Conservation (phyloP, 1,140 invertebrate genomes). For the Stenopsyche tienmushanensis region DNA sequence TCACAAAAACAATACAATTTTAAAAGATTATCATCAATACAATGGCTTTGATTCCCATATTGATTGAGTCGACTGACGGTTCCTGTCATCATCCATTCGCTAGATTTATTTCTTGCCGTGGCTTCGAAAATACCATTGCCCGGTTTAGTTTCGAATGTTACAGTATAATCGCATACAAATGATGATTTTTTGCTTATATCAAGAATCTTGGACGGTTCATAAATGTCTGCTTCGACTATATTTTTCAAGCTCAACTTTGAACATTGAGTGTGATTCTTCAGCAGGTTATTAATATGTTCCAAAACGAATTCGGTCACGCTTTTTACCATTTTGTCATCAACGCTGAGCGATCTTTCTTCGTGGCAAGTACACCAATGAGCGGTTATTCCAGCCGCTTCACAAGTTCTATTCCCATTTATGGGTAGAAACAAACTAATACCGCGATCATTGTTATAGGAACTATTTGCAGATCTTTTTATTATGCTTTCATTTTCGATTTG, state of each 20-base stretch:
- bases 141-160: conserved; percentile 66
- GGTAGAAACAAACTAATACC: conserved; percentile 69
- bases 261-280: conserved; percentile 62
- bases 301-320: conserved; percentile 54
- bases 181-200: conserved; percentile 48
- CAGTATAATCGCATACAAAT: conserved; percentile 59
- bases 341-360: conserved; percentile 52
- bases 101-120: conserved; percentile 57
- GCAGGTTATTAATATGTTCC: conserved; percentile 55
- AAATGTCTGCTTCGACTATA: conserved; percentile 57
- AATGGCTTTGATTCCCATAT: conserved; percentile 75
- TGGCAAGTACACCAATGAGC: conserved; percentile 80
- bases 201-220: conserved; percentile 45
- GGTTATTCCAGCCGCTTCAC: conserved; percentile 67
- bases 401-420: conserved; percentile 67
- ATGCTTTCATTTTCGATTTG: conserved; percentile 48
- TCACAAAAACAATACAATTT: conserved; percentile 76
- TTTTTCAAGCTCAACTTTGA: conserved; percentile 55
- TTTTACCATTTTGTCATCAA: conserved; percentile 48
- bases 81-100: conserved; percentile 57
- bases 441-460: conserved; percentile 58
- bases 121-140: conserved; percentile 73
- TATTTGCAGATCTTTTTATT: conserved; percentile 44
- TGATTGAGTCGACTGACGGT: conserved; percentile 75
- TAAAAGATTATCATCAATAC: conserved; percentile 69